These are phyloP conservation scores for Melanotaenia pygmaea DNA, from an alignment of 2,797 vertebrate genomes.

Conservation along the genomic window DNA sequence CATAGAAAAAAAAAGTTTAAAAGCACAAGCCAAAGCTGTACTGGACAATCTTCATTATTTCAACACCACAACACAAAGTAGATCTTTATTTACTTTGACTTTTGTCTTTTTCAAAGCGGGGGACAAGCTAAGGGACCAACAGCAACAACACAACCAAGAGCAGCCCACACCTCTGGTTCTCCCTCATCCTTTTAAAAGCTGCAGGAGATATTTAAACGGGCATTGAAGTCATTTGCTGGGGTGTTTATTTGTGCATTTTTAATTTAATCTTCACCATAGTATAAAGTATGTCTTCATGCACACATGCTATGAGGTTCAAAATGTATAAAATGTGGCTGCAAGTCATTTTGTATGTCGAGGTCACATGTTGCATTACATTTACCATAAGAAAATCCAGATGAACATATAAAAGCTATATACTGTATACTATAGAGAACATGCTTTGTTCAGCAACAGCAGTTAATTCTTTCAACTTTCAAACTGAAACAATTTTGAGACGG, in stretches of 20 bases:
- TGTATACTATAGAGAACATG: background rate
- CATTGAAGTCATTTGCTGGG: background rate
- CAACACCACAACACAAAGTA: no score
- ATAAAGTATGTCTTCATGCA: background rate
- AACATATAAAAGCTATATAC: background rate
- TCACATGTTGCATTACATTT: background rate
- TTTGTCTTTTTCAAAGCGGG: background rate
- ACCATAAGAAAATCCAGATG: background rate
- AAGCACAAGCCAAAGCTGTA: background rate
- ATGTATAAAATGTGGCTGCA: background rate
- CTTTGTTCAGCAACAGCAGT: background rate
- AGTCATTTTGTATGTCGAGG: background rate
- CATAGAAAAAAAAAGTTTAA: background rate
- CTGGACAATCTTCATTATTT: background rate
- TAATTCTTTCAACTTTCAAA: background rate
- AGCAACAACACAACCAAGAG: background rate
- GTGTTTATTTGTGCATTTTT: background rate
- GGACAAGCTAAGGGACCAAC: background rate
- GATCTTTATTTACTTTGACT: background rate
- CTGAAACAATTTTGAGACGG: background rate
- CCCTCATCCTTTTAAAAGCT: background rate
- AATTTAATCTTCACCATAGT: background rate
- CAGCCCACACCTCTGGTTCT: background rate
- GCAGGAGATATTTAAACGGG: background rate
- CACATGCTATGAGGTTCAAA: background rate